Conservation (phyloP, 2,888 invertebrate genomes). For the Baronia brevicornis region DNA sequence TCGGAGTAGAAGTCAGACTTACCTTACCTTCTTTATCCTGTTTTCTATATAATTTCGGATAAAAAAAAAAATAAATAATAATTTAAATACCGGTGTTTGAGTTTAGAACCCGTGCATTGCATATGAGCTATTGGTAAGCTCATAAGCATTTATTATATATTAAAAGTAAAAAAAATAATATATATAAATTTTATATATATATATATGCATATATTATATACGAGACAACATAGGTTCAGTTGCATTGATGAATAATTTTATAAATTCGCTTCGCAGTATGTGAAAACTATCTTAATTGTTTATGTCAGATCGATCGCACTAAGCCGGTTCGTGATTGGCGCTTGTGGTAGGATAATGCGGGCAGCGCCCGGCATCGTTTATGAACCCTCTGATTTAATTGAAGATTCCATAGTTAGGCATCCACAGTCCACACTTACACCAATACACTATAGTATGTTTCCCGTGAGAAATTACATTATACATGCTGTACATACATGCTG, state of each 20-base stretch:
- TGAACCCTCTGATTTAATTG: constrained; percentile 68
- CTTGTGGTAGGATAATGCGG: constrained; percentile 57
- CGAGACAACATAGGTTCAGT: not conserved
- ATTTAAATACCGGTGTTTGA: too few species aligned
- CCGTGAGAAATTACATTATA: constrained; percentile 1
- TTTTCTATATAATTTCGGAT: too few species aligned
- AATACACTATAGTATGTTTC: constrained; percentile 13
- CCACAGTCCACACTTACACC: constrained; percentile 28
- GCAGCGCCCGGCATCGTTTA: constrained; percentile 44
- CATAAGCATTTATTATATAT: too few species aligned
- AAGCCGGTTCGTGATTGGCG: constrained; percentile 54
- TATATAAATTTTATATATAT: too few species aligned
- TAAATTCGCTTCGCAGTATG: constrained; percentile 18
- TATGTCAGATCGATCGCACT: constrained; percentile 39
- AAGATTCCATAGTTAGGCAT: constrained; percentile 55
- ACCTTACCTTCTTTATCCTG: too few species aligned
- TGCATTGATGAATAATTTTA: constrained; percentile 10
- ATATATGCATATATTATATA: too few species aligned
- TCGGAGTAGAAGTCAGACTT: too few species aligned
- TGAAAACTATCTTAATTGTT: constrained; percentile 30
- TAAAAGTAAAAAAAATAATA: too few species aligned
- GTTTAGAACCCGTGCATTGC: too few species aligned
- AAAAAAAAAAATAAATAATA: too few species aligned
- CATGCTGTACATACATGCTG: too few species aligned
- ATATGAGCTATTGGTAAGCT: too few species aligned